Base-by-base conservation (phyloP, 2,888 invertebrate genomes). In the Sceliomorpha sp. region DNA sequence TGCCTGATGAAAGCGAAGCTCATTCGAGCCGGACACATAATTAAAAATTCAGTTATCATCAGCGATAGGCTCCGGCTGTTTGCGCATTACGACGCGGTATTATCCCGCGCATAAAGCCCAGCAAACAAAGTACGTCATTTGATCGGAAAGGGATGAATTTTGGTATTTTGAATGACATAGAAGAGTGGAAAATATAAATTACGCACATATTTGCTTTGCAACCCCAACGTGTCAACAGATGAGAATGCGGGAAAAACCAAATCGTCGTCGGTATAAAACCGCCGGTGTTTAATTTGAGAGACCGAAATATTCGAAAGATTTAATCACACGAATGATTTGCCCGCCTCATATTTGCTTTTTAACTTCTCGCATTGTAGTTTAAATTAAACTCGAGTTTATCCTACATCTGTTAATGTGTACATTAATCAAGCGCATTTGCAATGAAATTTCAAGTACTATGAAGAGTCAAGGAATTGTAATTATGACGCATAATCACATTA, bases 281-380 rank as follows among this genome's bases (percentile, higher is more conserved):
- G 13, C 36, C 14, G 36, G 3, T n/a, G 36, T 36, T n/a, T 55
- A 42, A 55, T 76, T 78, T 74, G 67, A 73, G 75, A 72, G 66
- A 76, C 74, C 75, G 68, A 81, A 79, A 78, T 81, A 81, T 81
- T 79, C 75, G 74, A 76, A 73, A 74, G 77, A 76, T 81, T 79
- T 77, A 70, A 77, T 77, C 80, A 75, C 75, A 79, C 73, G 75
- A 79, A 76, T 76, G 77, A 79, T 58, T 62, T 56, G 37, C 51
- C 51, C 67, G 44, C 51, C 39, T 14, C 27, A 36, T 36, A 39
- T 39, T 51, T 15, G 10, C 17, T 12, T 37, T 37, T 37, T 15
- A 37, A 8, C 36, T 6, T 12, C 13, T 10, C 36, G 36, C 14
- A 13, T 36, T 36, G 20, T 2, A 36, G 36, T 50, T 37, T 27